Evolutionary conservation across 2,797 vertebrate species (phyloP).

Genomic region (Spatula clypeata): DNA sequence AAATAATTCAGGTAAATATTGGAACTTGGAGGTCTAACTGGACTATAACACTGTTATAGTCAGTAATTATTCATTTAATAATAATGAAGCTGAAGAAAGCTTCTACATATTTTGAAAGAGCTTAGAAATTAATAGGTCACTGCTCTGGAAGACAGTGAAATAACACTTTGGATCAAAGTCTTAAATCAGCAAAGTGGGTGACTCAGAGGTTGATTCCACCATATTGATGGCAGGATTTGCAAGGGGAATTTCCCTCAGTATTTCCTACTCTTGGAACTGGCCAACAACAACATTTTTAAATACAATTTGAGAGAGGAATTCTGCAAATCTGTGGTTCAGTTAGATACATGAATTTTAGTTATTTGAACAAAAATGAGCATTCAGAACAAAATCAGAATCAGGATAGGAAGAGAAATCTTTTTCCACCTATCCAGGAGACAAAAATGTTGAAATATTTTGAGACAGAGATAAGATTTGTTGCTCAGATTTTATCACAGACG

Average conservation of each 20-base stretch:
- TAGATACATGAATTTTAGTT: neutral
- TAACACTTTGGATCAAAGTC: neutral
- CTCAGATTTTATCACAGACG: neutral
- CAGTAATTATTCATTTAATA: neutral
- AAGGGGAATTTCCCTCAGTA: neutral
- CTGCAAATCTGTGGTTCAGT: neutral
- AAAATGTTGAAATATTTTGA: neutral
- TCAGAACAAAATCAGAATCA: neutral
- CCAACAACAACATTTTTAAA: rapidly evolving
- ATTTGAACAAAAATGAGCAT: neutral
- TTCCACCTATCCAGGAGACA: neutral
- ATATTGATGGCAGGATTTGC: rapidly evolving
- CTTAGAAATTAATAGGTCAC: neutral
- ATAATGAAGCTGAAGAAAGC: rapidly evolving
- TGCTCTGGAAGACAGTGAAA: neutral
- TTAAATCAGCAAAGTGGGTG: neutral
- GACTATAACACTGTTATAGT: neutral
- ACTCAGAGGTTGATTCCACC: neutral
- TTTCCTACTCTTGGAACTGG: neutral
- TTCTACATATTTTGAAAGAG: neutral
- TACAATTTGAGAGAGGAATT: neutral
- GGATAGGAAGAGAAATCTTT: neutral
- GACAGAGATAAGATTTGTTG: neutral
- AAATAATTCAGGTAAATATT: neutral
- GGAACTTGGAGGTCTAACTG: rapidly evolving